Evolutionary conservation across 2,888 invertebrate species (phyloP).

Genomic region (Protula sp.): DNA sequence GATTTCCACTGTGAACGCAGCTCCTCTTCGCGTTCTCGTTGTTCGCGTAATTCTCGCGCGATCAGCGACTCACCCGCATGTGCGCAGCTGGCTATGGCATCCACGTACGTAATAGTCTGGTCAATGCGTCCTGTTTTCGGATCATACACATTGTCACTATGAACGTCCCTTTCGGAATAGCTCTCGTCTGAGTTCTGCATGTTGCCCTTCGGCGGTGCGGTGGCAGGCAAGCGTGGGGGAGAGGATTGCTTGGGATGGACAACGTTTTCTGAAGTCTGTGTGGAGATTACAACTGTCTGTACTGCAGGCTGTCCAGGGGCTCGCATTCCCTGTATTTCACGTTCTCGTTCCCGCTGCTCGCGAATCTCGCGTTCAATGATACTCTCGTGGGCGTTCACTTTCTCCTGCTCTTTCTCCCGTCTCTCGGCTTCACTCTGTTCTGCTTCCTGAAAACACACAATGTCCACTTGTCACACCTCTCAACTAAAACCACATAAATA

Average conservation of each 20-base stretch:
- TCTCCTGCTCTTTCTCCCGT: conserved; percentile 14
- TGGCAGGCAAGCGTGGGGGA: no score
- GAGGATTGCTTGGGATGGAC: not conserved
- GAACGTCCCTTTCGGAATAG: not conserved
- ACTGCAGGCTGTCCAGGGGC: not conserved
- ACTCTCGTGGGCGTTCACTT: conserved; percentile 35
- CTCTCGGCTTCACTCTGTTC: conserved; percentile 15
- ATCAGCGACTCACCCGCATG: conserved; percentile 51
- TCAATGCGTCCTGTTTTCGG: not conserved
- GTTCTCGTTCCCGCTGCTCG: conserved; percentile 40
- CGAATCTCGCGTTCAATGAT: conserved; percentile 46
- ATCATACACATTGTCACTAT: not conserved
- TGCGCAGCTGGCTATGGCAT: conserved; percentile 30
- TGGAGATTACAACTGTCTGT: not conserved
- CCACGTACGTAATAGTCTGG: conserved; percentile 26
- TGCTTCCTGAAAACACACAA: not conserved
- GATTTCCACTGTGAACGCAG: conserved; percentile 38
- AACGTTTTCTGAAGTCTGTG: not conserved
- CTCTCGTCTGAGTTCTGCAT: no score
- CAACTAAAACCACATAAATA: no score
- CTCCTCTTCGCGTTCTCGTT: conserved; percentile 57
- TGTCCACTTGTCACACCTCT: no score
- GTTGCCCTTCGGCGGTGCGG: not conserved
- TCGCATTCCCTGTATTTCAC: conserved; percentile 17
- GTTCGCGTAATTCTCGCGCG: conserved; percentile 56